A percentile compares a stretch with the other conserved stretches of the same genome.
Conservation (phyloP, 2,888 invertebrate genomes). For the Ennomos fuscantarius region DNA sequence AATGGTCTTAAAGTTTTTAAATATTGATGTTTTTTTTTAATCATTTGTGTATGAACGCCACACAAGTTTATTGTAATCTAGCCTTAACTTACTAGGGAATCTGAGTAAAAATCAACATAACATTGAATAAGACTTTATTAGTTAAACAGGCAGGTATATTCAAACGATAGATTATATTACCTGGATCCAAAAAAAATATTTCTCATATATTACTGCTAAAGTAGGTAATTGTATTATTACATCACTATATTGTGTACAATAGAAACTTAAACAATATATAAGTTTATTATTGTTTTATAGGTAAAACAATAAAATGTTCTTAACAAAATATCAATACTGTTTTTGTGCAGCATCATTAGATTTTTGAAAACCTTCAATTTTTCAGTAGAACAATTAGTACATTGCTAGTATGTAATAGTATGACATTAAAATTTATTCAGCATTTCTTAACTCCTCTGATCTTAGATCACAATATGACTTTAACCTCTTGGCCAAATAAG, state of each 20-base stretch:
- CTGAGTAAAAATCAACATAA: constrained; percentile 22
- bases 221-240: constrained; percentile 9
- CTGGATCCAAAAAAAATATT: constrained; percentile 14
- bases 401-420: too few relatives aligned
- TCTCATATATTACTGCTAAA: constrained; percentile 26
- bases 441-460: too few relatives aligned
- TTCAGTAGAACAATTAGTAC: too few relatives aligned
- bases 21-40: too few relatives aligned
- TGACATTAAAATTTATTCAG: too few relatives aligned
- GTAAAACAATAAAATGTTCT: neutral
- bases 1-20: too few relatives aligned
- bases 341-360: constrained; percentile 17
- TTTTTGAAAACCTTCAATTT: neutral
- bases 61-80: too few relatives aligned
- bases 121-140: constrained; percentile 39
- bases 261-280: neutral
- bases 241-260: neutral
- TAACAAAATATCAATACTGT: constrained; percentile 32
- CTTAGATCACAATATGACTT: too few relatives aligned
- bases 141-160: constrained; percentile 32
- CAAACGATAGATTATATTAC: constrained; percentile 15
- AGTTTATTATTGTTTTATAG: neutral
- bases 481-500: too few relatives aligned
- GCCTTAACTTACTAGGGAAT: too few relatives aligned
- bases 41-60: too few relatives aligned